Evolutionary conservation across 2,113 vertebrate genomes (phyloP).

Genomic region (Garra rufa): DNA sequence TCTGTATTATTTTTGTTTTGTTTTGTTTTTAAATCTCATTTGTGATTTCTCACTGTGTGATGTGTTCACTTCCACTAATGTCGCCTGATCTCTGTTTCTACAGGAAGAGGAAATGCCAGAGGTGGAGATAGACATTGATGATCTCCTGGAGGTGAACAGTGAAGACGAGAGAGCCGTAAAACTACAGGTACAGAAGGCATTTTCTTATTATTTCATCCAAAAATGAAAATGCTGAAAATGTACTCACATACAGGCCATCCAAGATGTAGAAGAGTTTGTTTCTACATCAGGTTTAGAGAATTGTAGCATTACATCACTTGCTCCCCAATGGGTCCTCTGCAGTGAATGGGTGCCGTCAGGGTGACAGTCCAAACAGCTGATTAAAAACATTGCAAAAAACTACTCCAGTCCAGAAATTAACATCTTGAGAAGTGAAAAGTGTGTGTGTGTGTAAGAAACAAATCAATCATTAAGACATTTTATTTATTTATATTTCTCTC

Average conservation of each 20-base stretch:
- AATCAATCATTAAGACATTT: background rate
- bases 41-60: background rate
- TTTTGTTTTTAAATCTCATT: background rate
- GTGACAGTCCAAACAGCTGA: background rate
- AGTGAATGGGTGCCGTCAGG: background rate
- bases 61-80: background rate
- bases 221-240: background rate
- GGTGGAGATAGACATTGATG: conserved; percentile 98
- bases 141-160: conserved; percentile 90
- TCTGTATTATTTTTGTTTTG: background rate
- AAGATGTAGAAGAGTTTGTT: no score
- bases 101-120: conserved; percentile 99
- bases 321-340: background rate
- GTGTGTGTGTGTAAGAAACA: background rate
- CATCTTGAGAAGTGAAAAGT: background rate
- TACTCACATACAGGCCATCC: no score
- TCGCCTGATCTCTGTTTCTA: conserved; percentile 53
- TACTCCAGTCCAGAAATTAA: background rate
- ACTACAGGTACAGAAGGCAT: conserved; percentile 81
- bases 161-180: conserved; percentile 93
- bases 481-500: no score
- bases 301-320: background rate
- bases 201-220: background rate
- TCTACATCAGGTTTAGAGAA: no score
- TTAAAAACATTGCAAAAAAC: background rate